Base-by-base conservation (phyloP, 2,113 vertebrate species). In the Malurus alboscapulatus region DNA sequence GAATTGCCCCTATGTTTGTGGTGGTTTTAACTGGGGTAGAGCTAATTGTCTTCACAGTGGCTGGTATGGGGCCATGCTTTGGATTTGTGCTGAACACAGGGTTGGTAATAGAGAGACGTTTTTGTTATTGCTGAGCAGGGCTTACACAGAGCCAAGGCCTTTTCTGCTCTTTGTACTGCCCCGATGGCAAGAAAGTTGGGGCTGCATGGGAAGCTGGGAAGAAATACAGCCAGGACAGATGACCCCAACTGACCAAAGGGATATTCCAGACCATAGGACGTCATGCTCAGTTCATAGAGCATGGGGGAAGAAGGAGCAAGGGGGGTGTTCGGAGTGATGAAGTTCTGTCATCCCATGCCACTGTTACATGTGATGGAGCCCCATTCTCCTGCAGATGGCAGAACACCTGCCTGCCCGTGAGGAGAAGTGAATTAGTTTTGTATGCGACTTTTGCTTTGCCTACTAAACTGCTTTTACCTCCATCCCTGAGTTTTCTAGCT, bases 141-240 rank as follows among this genome's bases (percentile, higher is more conserved):
- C 7, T 54, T 44, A 24, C 20, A 34, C 25, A 68, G 54, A 47
- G 34, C 1, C 40, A 54, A 54, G 14, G 24, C 7, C 40, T 47
- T 13, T 68, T 75, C n/a, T 61, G 24, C 6, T 54, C 61, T 68
- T 34, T 1, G 0, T 47, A 26, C 40, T 30, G n/a, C 14, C 40
- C 30, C 4, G 17, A 8, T 18, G 25, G 20, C 20, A 13, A 68
- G 29, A 24, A 88, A 40, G 6, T 2, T 67, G 10, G 8, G 1
- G 7, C 3, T 25, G 16, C 5, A 14, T 25, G 45, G 24, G 13
- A 81, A 12, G 16, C 0, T 61, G 11, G 7, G 14, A 68, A 8
- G 12, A 82, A 29, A 40, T 11, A 47, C 3, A 40, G 40, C 9
- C 34, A n/a, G 48, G 34, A 68, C 20, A 82, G n/a, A 17, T 4